Base-by-base conservation (phyloP, 2,888 invertebrate genomes). In the Platycnemis pennipes region DNA sequence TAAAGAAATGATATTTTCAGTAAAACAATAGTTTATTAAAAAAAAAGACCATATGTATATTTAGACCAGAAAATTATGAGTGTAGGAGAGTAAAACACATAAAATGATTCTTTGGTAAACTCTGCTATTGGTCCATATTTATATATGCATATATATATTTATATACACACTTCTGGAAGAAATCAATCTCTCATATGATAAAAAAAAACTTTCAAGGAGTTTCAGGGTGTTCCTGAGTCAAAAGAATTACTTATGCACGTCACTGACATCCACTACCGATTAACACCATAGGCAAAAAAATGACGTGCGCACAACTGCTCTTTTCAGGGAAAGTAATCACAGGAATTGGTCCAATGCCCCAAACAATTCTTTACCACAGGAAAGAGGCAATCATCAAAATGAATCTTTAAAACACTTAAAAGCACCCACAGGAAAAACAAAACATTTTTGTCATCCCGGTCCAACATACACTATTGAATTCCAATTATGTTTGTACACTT, bases 41-140 rank as follows among this genome's bases (percentile, higher is more conserved):
- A 87, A 91, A 91, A 63, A 44, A 91, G 31, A 31, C 42, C n/a
- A 77, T 77, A 16, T 37, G 26, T 77, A 77, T 77, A 26, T 42
- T 44, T 91, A 42, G 91, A 91, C 91, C 91, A 91, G 42, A 49
- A 91, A 91, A 56, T 56, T 63, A 56, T 63, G 91, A 63, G 63
- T 69, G 91, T 63, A 69, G 63, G 44, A 91, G 56, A 91, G 44
- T 63, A 91, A 63, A 53, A 87, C 87, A 89, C 91, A 77, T 77
- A 37, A 77, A 77, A 91, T 63, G 56, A 91, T 91, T 91, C 91
- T 91, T 91, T 91, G 91, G 91, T 91, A 44, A 91, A 91, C 91
- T 63, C 63, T 91, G 91, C 69, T 91, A 63, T 91, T 87, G 91
- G 91, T 91, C 91, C 91, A 69, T 91, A n/a, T n/a, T 37, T 56